phyloP scores from a whole-genome alignment of 2,113 vertebrate species.

The Chionodraco myersi region DNA sequence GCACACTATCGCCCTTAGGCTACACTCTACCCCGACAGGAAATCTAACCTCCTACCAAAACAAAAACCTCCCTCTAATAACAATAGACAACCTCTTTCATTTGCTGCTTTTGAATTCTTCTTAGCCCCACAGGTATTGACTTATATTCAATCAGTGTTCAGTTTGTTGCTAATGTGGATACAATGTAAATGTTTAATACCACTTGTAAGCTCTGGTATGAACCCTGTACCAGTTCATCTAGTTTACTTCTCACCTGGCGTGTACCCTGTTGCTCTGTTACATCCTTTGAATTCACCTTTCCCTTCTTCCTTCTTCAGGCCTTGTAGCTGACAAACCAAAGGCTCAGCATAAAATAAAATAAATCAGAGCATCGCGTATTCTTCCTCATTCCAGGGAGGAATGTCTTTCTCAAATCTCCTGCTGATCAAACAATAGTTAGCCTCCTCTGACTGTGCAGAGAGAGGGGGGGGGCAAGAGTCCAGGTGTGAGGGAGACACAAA shows the following conservation, averaged over 20 bases:
- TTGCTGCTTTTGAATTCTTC: constrained; percentile 22
- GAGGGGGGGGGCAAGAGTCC: background rate
- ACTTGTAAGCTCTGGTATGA: constrained; percentile 32
- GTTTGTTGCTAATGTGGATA: background rate
- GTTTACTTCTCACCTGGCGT: constrained; percentile 38
- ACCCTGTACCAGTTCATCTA: constrained; percentile 57
- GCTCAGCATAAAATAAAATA: constrained; percentile 40
- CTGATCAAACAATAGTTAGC: constrained; percentile 65
- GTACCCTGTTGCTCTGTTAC: constrained; percentile 28
- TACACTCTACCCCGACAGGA: constrained; percentile 66
- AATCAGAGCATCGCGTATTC: constrained; percentile 42
- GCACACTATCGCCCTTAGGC: constrained; percentile 70
- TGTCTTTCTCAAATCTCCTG: constrained; percentile 62
- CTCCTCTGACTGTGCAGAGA: constrained; percentile 19
- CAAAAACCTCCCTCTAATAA: constrained; percentile 62
- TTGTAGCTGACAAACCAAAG: constrained; percentile 17
- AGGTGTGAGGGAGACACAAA: constrained; percentile 37
- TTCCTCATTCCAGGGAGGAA: constrained; percentile 64
- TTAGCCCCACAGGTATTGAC: constrained; percentile 20
- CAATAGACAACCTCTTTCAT: constrained; percentile 42
- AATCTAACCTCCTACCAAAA: constrained; percentile 77
- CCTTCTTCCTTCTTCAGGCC: constrained; percentile 29
- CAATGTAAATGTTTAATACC: constrained; percentile 72
- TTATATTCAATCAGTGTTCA: constrained; percentile 2
- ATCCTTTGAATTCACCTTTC: constrained; percentile 25